phyloP scores from a whole-genome alignment of 2,888 invertebrate genomes.

The Furcula furcula region DNA sequence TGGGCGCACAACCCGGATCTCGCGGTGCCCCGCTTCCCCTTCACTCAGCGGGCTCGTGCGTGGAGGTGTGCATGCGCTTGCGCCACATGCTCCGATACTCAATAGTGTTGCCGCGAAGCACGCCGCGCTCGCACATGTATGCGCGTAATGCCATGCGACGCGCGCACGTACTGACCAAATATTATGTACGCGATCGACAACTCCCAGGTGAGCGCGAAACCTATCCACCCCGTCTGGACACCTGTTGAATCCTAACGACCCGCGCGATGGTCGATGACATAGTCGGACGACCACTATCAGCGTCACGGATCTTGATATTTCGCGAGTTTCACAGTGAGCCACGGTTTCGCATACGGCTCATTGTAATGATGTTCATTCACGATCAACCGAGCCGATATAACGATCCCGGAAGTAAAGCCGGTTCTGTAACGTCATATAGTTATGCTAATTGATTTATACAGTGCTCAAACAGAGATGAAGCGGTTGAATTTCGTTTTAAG shows the following conservation, averaged over 20 bases:
- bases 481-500: slow-evolving; percentile 26
- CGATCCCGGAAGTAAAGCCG: slow-evolving; percentile 78
- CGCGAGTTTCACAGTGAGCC: slow-evolving; percentile 44
- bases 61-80: slow-evolving; percentile 58
- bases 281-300: too few species aligned
- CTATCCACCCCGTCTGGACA: slow-evolving; percentile 34
- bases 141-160: slow-evolving; percentile 59
- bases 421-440: slow-evolving; percentile 72
- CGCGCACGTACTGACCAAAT: slow-evolving; percentile 57
- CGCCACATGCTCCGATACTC: slow-evolving; percentile 37
- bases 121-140: slow-evolving; percentile 58
- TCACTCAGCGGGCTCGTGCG: slow-evolving; percentile 69
- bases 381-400: slow-evolving; percentile 63
- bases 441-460: slow-evolving; percentile 71
- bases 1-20: slow-evolving; percentile 80
- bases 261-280: slow-evolving; percentile 14
- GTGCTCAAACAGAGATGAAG: slow-evolving; percentile 53
- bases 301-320: slow-evolving; percentile 36
- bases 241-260: slow-evolving; percentile 24
- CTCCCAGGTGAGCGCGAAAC: slow-evolving; percentile 74
- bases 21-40: slow-evolving; percentile 76
- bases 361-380: slow-evolving; percentile 71
- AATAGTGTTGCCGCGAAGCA: slow-evolving; percentile 70
- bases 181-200: slow-evolving; percentile 78
- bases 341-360: slow-evolving; percentile 47